Evolutionary conservation across 2,797 vertebrate genomes (phyloP).

Genomic region (Coendou prehensilis): DNA sequence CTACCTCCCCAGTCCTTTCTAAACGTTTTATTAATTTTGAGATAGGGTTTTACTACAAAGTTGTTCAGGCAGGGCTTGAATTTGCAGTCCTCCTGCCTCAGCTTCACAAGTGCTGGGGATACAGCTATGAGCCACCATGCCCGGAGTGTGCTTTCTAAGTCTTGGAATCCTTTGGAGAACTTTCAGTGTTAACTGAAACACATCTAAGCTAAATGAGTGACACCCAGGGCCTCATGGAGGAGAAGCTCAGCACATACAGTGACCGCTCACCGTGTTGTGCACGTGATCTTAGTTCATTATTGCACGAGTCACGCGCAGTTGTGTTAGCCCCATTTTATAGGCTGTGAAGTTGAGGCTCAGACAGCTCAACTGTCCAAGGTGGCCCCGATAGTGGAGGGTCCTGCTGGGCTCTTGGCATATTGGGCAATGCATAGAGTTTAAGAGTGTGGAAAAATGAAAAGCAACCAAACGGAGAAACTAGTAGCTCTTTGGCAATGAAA

Average conservation of each 20-base stretch:
- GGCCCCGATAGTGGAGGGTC: neutral
- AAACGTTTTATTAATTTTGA: neutral
- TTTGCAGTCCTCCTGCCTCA: neutral
- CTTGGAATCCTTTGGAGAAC: neutral
- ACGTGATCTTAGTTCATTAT: neutral
- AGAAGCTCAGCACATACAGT: neutral
- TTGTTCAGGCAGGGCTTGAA: neutral
- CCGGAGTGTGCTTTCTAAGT: neutral
- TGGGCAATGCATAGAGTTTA: neutral
- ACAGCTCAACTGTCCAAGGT: neutral
- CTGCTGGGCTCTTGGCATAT: neutral
- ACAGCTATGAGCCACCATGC: neutral
- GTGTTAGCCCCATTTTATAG: constrained; percentile 7
- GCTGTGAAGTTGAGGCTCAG: neutral
- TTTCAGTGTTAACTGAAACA: neutral
- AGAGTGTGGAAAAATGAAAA: neutral
- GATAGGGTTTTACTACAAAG: neutral
- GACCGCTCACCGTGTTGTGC: neutral
- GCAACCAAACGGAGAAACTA: neutral
- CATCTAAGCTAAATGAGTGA: neutral
- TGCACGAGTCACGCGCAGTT: neutral
- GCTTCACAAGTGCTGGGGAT: neutral
- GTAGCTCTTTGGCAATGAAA: neutral
- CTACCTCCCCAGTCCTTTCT: neutral
- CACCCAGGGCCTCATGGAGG: rapidly evolving